phyloP scores from a whole-genome alignment of 2,888 invertebrate genomes.

The Coenonympha glycerion region DNA sequence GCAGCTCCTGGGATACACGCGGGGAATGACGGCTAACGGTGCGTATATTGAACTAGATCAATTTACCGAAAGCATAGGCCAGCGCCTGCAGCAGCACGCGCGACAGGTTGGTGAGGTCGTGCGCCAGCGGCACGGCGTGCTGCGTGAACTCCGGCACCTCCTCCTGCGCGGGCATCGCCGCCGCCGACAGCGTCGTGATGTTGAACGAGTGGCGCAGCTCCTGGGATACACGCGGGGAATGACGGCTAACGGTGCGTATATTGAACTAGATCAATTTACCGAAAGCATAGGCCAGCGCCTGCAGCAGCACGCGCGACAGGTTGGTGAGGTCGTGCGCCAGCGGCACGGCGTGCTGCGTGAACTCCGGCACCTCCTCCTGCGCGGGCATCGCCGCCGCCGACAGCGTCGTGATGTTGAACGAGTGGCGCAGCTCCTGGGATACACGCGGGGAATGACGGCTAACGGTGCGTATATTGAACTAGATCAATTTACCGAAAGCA shows the following conservation, averaged over 20 bases:
- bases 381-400: slow-evolving; percentile 78
- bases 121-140: slow-evolving; percentile 80
- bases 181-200: slow-evolving; percentile 77
- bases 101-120: slow-evolving; percentile 80
- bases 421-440: slow-evolving; percentile 80
- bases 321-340: slow-evolving; percentile 82
- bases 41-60: too few species aligned
- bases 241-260: too few species aligned
- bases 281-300: slow-evolving; percentile 77
- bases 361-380: slow-evolving; percentile 80
- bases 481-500: slow-evolving; percentile 71
- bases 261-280: too few species aligned
- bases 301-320: slow-evolving; percentile 79
- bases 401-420: slow-evolving; percentile 80
- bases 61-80: slow-evolving; percentile 74
- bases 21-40: too few species aligned
- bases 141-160: slow-evolving; percentile 80
- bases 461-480: too few species aligned
- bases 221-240: slow-evolving; percentile 42
- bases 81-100: slow-evolving; percentile 79
- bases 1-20: slow-evolving; percentile 72
- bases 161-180: slow-evolving; percentile 80
- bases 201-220: slow-evolving; percentile 83
- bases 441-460: background rate
- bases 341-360: slow-evolving; percentile 79